Percentiles rank a stretch among this genome's conserved stretches.
Conservation (phyloP, 2,797 vertebrate genomes). For the Pogonophryne albipinna region DNA sequence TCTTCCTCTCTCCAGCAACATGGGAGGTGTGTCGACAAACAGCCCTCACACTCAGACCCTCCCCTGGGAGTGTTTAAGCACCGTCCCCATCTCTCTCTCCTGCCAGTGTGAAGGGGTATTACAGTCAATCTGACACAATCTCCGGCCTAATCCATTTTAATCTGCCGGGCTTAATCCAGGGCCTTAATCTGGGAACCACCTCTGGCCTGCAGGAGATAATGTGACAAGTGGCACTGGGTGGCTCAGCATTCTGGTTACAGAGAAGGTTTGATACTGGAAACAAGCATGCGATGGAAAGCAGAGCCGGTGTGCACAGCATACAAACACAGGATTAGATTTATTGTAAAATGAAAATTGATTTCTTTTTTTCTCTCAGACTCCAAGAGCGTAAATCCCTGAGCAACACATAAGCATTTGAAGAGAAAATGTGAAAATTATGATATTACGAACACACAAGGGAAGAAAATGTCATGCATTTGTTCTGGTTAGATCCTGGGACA, state of each 20-base stretch:
- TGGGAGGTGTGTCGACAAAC: constrained; percentile 43
- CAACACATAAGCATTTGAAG: constrained; percentile 20
- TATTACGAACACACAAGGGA: neutral
- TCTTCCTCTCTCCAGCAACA: constrained; percentile 44
- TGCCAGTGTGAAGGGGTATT: constrained; percentile 74
- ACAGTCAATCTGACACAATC: constrained; percentile 84
- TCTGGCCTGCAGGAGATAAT: constrained; percentile 74
- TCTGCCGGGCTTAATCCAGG: constrained; percentile 78
- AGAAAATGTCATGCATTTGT: constrained; percentile 5
- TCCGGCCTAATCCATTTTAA: constrained; percentile 83
- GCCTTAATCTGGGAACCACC: constrained; percentile 82
- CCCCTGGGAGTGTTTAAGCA: constrained; percentile 60
- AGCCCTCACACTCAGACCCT: constrained; percentile 39
- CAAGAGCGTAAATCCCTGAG: constrained; percentile 19
- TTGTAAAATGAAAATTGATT: constrained; percentile 6
- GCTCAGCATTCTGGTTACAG: constrained; percentile 51
- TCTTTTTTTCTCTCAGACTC: neutral
- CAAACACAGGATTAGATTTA: neutral
- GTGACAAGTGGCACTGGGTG: constrained; percentile 49
- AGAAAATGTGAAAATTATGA: constrained; percentile 14
- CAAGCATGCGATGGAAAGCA: constrained; percentile 38
- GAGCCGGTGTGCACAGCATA: neutral
- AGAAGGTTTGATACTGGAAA: constrained; percentile 44
- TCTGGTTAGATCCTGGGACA: neutral
- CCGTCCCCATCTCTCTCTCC: constrained; percentile 56